These are phyloP conservation scores for Nasonia giraulti DNA, from an alignment of 1,140 invertebrate genomes.

Conservation along the genomic window DNA sequence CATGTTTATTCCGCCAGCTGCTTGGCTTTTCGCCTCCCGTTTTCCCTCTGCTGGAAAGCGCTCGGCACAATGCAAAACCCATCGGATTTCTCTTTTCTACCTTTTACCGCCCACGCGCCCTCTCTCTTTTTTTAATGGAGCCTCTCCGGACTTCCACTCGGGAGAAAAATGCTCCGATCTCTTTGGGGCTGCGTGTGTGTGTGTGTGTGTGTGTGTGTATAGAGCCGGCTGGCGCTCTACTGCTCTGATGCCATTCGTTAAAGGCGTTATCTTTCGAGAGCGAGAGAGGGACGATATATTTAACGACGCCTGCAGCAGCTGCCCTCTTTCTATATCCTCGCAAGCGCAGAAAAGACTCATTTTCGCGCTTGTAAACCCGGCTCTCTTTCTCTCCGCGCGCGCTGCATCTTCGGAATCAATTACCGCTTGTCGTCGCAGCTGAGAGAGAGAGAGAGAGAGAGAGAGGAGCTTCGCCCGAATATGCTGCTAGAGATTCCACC, in stretches of 20 bases:
- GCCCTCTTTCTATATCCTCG: neutral
- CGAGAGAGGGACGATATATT: slow-evolving; percentile 32
- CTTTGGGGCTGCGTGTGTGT: neutral
- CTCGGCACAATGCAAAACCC: slow-evolving; percentile 19
- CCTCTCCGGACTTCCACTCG: slow-evolving; percentile 27
- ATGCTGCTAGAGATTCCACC: neutral
- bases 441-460: neutral
- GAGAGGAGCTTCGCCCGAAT: too few relatives aligned
- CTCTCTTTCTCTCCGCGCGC: neutral
- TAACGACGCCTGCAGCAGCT: slow-evolving; percentile 23
- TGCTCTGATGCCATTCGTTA: slow-evolving; percentile 36
- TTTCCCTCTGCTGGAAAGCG: neutral
- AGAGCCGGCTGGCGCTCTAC: neutral
- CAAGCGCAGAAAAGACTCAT: neutral
- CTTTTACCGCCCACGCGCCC: neutral
- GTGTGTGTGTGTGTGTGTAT: neutral
- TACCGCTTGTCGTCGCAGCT: slow-evolving; percentile 22
- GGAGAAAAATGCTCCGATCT: slow-evolving; percentile 9
- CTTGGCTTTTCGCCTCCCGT: slow-evolving; percentile 24
- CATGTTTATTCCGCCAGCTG: slow-evolving; percentile 43
- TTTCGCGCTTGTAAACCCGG: neutral
- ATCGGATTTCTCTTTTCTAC: slow-evolving; percentile 23
- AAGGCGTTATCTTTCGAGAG: slow-evolving; percentile 27
- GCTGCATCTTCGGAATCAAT: slow-evolving; percentile 39
- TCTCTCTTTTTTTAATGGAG: slow-evolving; percentile 19